Percentiles rank a stretch among this genome's conserved stretches.
Evolutionary conservation across 2,888 invertebrate species (phyloP).

Genomic region (Drosophila kanekoi): DNA sequence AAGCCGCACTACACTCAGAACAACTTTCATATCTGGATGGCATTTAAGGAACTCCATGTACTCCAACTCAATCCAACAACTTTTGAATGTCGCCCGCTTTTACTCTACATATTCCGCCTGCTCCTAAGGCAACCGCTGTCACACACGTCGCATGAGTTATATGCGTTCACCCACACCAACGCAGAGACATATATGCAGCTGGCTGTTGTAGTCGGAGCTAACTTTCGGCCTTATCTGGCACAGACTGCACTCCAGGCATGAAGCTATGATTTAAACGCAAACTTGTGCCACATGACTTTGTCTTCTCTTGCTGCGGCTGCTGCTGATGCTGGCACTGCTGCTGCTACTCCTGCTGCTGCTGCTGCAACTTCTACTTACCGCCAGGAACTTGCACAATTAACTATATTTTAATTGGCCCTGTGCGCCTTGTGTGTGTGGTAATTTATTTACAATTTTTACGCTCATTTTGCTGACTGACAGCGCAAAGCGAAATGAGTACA

Average conservation of each 20-base stretch:
- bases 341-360: slow-evolving; percentile 9
- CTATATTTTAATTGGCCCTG: slow-evolving; percentile 65
- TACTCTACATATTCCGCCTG: slow-evolving; percentile 6
- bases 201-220: slow-evolving; percentile 41
- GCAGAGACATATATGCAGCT: slow-evolving; percentile 29
- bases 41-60: slow-evolving; percentile 26
- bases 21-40: slow-evolving; percentile 42
- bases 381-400: slow-evolving; percentile 64
- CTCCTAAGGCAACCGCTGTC: slow-evolving; percentile 55
- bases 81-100: slow-evolving; percentile 32
- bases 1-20: slow-evolving; percentile 6
- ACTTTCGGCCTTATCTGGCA: slow-evolving; percentile 64
- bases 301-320: slow-evolving; percentile 26
- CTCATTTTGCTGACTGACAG: slow-evolving; percentile 66
- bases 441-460: slow-evolving; percentile 68
- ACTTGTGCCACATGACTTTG: slow-evolving; percentile 59
- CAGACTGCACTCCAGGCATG: slow-evolving; percentile 67
- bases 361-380: slow-evolving; percentile 51
- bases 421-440: slow-evolving; percentile 38
- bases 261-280: slow-evolving; percentile 68
- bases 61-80: slow-evolving; percentile 10
- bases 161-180: slow-evolving; percentile 43
- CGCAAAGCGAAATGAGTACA: slow-evolving; percentile 37
- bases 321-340: slow-evolving; percentile 5
- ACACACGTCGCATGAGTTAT: slow-evolving; percentile 70